A percentile compares a stretch with the other conserved stretches of the same genome.
Conservation (phyloP, 2,888 invertebrate species). For the Pyrrhopygopsis socrates region DNA sequence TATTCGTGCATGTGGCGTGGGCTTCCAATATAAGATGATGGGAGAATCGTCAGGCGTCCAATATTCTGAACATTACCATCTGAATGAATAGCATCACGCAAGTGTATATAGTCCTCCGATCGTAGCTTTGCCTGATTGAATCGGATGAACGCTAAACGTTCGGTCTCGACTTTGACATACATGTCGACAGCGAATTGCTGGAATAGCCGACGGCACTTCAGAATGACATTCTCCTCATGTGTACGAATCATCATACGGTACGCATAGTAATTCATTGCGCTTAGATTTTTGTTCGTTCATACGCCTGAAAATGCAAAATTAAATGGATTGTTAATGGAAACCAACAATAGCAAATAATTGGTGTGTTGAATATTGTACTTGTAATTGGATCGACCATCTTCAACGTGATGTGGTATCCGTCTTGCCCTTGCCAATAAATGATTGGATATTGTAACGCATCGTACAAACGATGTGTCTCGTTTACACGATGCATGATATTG, state of each 20-base stretch:
- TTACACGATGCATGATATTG: no score
- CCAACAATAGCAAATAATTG: no score
- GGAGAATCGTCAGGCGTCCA: no score
- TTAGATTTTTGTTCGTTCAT: no score
- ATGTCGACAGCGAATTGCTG: conserved; percentile 85
- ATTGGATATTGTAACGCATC: conserved; percentile 69
- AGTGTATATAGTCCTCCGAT: conserved; percentile 73
- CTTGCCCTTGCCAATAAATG: conserved; percentile 85
- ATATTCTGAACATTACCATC: not conserved
- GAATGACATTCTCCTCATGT: conserved; percentile 74
- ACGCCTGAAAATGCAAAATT: no score
- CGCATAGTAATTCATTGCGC: conserved; percentile 48
- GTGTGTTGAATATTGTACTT: no score
- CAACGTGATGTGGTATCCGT: conserved; percentile 57
- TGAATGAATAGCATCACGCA: conserved; percentile 63
- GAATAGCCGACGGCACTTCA: conserved; percentile 74
- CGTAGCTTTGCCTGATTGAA: conserved; percentile 50
- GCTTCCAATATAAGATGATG: not conserved
- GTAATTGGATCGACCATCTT: no score
- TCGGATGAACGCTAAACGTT: conserved; percentile 46
- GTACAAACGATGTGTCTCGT: conserved; percentile 47
- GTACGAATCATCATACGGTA: no score
- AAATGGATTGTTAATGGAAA: no score
- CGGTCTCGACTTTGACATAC: conserved; percentile 55
- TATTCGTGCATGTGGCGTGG: not conserved